Evolutionary conservation across 2,888 invertebrate species (phyloP), one percentile per base, ranked within the genome.

Genomic region (Hermodice carunculata): DNA sequence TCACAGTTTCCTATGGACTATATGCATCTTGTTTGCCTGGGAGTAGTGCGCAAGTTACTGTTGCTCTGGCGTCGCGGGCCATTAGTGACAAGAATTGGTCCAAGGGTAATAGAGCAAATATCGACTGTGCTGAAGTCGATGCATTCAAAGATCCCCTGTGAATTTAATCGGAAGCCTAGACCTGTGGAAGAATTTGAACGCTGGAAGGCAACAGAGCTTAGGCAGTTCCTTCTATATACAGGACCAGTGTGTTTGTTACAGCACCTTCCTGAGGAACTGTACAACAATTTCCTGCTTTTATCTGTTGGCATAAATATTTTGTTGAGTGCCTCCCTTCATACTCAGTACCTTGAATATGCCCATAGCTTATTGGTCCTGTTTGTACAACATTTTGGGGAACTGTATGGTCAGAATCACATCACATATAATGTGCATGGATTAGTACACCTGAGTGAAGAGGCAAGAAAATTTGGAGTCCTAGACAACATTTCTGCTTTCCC

Each of bases 11-110:
- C n/a, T n/a, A n/a, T n/a, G 8, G 81, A 82, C 63, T 78, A 76
- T 48, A 82, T 83, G 81, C 81, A 83, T 58, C 67, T 77, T 5
- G 73, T 78, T 3, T 80, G 78, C 49, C 56, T 80, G 11, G 81
- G 81, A 57, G 76, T 81, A 4, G 61, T 71, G 43, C 74, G 67
- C 61, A 60, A 69, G 24, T 24, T 76, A 3, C 28, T 78, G 22
- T 8, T 53, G 6, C 42, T 68, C 22, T 75, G 75, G 72, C 66
- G 69, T 22, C 67, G 62, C 60, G 78, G 76, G 6, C 70, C 71
- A 26, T 8, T 61, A 11, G 54, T 37, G 11, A 52, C 57, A 8
- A 52, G 67, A 26, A 32, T 71, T n/a, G 54, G 43, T 34, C 24
- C 26, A 4, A 14, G 17, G 2, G 44, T 59, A 29, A 48, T 59